A percentile compares a stretch with the other conserved stretches of the same genome.
phyloP scores from a whole-genome alignment of 2,888 invertebrate genomes.

The Ctena decussata region DNA sequence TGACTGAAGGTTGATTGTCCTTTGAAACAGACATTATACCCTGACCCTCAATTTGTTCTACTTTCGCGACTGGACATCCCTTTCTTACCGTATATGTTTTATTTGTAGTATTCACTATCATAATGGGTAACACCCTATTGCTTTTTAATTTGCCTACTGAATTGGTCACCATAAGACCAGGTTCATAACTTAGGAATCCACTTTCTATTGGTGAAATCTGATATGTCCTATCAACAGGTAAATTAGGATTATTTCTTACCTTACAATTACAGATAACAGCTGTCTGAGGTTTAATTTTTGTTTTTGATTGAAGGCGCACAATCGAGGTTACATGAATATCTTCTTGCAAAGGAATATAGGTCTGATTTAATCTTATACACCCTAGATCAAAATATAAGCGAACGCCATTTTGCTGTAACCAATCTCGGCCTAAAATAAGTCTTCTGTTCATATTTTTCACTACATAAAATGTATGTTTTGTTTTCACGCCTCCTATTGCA shows the following conservation, averaged over 20 bases:
- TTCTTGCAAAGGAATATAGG: constrained; percentile 25
- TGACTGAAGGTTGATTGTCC: too few relatives aligned
- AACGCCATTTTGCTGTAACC: constrained; percentile 22
- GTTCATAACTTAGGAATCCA: constrained; percentile 8
- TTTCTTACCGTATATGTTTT: constrained; percentile 8
- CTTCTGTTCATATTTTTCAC: constrained; percentile 39
- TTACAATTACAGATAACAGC: background rate
- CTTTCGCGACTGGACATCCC: constrained; percentile 1
- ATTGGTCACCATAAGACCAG: constrained; percentile 10
- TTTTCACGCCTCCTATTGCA: background rate
- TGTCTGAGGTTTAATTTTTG: constrained; percentile 14
- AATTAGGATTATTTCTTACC: background rate
- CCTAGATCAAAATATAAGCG: constrained; percentile 40
- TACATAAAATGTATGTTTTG: constrained; percentile 30
- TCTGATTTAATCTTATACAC: constrained; percentile 13
- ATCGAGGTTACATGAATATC: constrained; percentile 45
- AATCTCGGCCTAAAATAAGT: constrained; percentile 36
- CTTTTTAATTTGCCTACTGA: background rate
- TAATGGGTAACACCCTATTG: background rate
- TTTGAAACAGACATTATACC: background rate
- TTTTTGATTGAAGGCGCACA: background rate
- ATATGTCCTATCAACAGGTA: background rate
- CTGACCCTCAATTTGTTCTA: background rate
- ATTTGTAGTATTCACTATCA: constrained; percentile 26
- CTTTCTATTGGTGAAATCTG: background rate